Evolutionary conservation across 2,888 invertebrate genomes (phyloP).

Genomic region (Synergus laeviventris): DNA sequence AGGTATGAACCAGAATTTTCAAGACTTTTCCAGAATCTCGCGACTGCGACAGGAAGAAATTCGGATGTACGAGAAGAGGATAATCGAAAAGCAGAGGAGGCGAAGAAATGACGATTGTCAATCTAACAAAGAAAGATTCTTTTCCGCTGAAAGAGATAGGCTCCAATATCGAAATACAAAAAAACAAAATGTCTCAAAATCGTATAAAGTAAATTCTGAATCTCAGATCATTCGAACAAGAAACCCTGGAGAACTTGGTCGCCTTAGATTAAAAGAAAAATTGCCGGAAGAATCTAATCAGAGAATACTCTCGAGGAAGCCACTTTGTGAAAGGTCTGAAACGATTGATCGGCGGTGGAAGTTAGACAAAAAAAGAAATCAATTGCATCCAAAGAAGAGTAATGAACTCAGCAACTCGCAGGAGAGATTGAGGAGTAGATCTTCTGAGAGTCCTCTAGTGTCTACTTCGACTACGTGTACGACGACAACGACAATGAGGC

Average conservation of each 20-base stretch:
- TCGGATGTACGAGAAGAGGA: slow-evolving; percentile 39
- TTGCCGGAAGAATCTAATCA: not conserved
- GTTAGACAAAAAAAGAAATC: not conserved
- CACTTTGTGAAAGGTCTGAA: slow-evolving; percentile 56
- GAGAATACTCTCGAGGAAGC: slow-evolving; percentile 49
- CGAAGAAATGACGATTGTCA: not conserved
- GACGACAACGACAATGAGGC: slow-evolving; percentile 43
- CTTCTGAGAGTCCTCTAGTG: slow-evolving; percentile 17
- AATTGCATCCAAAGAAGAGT: slow-evolving; percentile 30
- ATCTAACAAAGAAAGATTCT: not conserved
- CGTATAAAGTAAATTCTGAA: slow-evolving; percentile 47
- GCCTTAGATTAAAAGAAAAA: slow-evolving; percentile 44
- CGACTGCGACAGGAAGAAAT: slow-evolving; percentile 48
- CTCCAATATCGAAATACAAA: slow-evolving; percentile 42
- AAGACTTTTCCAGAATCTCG: slow-evolving; percentile 2
- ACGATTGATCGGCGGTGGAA: slow-evolving; percentile 33
- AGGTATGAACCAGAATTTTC: not conserved
- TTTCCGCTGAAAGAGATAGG: slow-evolving; percentile 1
- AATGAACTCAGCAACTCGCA: slow-evolving; percentile 50
- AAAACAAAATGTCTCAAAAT: slow-evolving; percentile 50
- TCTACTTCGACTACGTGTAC: no score
- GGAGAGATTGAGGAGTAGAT: slow-evolving; percentile 47
- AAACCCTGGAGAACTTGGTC: slow-evolving; percentile 54
- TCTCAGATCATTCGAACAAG: slow-evolving; percentile 45
- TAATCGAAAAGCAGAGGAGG: slow-evolving; percentile 24